Percentiles rank a stretch among this genome's conserved stretches.
Conservation (phyloP, 2,797 vertebrate species). For the Malurus leucopterus region DNA sequence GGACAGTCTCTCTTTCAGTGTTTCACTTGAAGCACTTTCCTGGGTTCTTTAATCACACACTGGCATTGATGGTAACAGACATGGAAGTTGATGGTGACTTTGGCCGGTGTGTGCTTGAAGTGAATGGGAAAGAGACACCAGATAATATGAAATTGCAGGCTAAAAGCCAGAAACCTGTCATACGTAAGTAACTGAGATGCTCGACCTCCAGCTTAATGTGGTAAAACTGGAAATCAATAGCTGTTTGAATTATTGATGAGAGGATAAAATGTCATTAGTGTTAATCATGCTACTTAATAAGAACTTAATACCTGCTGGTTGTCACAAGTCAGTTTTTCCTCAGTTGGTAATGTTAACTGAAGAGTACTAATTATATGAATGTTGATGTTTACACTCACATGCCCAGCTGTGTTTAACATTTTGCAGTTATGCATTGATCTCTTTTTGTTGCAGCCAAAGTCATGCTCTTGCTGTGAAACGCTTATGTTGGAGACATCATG, state of each 20-base stretch:
- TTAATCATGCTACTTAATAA: conserved; percentile 45
- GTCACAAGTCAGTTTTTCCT: conserved; percentile 46
- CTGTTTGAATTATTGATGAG: conserved; percentile 64
- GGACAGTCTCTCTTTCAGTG: neutral
- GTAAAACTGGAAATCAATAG: conserved; percentile 54
- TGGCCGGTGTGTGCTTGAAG: neutral
- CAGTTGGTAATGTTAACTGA: conserved; percentile 30
- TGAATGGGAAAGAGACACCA: neutral
- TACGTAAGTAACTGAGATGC: conserved; percentile 31
- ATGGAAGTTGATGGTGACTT: neutral
- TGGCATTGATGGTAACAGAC: neutral
- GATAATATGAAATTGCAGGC: neutral
- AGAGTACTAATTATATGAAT: conserved; percentile 48
- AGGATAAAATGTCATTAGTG: conserved; percentile 58
- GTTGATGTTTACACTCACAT: conserved; percentile 14
- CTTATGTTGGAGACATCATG: conserved; percentile 85
- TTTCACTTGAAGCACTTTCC: neutral
- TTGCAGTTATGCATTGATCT: conserved; percentile 39
- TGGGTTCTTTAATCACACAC: neutral
- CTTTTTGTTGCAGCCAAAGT: conserved; percentile 80
- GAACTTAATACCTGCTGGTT: conserved; percentile 53
- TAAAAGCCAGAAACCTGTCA: conserved; percentile 21
- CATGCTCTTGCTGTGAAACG: conserved; percentile 88
- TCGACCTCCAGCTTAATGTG: conserved; percentile 35
- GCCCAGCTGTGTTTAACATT: conserved; percentile 58